These are phyloP conservation scores for Drosophila arawakana DNA, from an alignment of 1,140 invertebrate genomes.

Conservation along the genomic window DNA sequence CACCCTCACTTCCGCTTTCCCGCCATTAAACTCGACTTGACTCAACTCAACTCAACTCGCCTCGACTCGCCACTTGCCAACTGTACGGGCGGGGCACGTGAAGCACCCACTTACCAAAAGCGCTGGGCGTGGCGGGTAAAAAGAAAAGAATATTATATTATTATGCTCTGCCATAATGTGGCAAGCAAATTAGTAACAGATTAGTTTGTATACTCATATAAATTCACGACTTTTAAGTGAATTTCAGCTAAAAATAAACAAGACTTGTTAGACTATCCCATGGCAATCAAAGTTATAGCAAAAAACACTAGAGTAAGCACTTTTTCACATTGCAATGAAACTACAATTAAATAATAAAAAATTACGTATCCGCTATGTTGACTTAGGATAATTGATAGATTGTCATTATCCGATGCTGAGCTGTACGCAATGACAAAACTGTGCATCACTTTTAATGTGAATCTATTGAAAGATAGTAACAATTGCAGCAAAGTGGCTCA, in stretches of 20 bases:
- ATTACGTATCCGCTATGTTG: too few species aligned
- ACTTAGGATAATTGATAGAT: too few species aligned
- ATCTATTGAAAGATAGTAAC: too few species aligned
- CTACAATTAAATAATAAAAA: too few species aligned
- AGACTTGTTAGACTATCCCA: background rate
- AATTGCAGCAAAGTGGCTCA: too few species aligned
- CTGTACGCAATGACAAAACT: too few species aligned
- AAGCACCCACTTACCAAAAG: constrained; percentile 14
- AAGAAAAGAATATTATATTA: constrained; percentile 32
- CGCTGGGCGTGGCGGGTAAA: constrained; percentile 24
- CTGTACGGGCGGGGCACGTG: constrained; percentile 39
- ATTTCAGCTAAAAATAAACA: background rate
- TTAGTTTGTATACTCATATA: constrained; percentile 23
- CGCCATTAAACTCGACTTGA: constrained; percentile 1
- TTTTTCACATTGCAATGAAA: too few species aligned
- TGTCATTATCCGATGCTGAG: too few species aligned
- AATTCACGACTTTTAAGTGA: background rate
- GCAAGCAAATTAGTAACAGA: constrained; percentile 46
- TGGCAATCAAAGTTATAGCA: too few species aligned
- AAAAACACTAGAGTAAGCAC: too few species aligned
- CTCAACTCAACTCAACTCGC: background rate
- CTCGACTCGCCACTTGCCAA: constrained; percentile 9
- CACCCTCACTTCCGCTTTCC: constrained; percentile 35
- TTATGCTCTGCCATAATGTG: constrained; percentile 29
- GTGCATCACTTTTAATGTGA: too few species aligned